Evolutionary conservation across 2,888 invertebrate species (phyloP).

Genomic region (Caenorhabditis plicata): DNA sequence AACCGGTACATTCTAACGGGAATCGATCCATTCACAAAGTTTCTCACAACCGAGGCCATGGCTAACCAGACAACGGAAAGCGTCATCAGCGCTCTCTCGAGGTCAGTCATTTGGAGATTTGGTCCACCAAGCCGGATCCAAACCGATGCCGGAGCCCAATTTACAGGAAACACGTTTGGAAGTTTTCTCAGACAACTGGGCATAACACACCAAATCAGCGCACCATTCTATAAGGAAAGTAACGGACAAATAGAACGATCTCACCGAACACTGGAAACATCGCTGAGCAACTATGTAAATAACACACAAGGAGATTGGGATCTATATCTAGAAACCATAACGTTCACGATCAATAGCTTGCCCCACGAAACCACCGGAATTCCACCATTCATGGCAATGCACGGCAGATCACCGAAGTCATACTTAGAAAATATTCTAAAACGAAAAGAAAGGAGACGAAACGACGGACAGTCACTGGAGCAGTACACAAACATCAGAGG

Average conservation of each 20-base stretch:
- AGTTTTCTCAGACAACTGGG: not conserved
- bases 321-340: too few species aligned
- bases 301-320: not conserved
- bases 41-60: not conserved
- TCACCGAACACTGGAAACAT: conserved; percentile 25
- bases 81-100: not conserved
- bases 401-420: too few species aligned
- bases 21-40: not conserved
- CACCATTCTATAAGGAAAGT: conserved; percentile 26
- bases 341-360: too few species aligned
- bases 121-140: conserved; percentile 8
- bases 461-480: not conserved
- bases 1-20: conserved; percentile 2
- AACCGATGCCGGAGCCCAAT: conserved; percentile 11
- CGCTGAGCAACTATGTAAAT: not conserved
- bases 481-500: not conserved
- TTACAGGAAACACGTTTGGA: conserved; percentile 1
- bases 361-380: too few species aligned
- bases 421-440: too few species aligned
- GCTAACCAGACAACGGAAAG: not conserved
- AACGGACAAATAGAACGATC: conserved; percentile 33
- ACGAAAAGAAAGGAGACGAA: not conserved
- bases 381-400: too few species aligned
- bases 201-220: not conserved
- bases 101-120: not conserved